Conservation (phyloP, 2,797 vertebrate genomes). For the Galago senegalensis region DNA sequence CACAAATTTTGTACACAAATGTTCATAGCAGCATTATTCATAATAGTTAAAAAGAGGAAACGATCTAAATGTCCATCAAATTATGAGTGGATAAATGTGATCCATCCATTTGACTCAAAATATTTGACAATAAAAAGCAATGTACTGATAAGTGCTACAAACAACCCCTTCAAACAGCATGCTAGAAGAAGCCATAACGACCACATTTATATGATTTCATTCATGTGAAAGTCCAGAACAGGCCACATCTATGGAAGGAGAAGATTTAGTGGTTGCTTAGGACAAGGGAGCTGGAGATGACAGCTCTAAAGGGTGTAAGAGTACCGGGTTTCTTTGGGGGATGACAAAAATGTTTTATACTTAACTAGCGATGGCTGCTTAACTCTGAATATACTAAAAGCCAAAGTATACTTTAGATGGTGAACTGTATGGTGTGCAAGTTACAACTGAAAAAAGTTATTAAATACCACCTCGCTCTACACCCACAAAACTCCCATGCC, state of each 20-base stretch:
- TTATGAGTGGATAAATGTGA: background rate
- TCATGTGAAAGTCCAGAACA: background rate
- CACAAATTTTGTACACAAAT: background rate
- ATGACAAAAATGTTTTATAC: background rate
- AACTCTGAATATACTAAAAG: background rate
- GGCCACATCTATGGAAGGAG: background rate
- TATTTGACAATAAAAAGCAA: background rate
- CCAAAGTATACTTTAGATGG: background rate
- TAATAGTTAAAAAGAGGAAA: background rate
- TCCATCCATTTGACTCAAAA: background rate
- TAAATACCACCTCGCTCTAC: background rate
- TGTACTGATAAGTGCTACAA: background rate
- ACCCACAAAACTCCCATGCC: too few relatives aligned
- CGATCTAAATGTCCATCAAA: background rate
- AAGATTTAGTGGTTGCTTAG: too few relatives aligned
- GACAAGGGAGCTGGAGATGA: background rate
- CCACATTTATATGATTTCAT: accelerated
- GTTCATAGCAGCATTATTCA: background rate
- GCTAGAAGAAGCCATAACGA: background rate
- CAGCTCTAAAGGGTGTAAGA: too few relatives aligned
- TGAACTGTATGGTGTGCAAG: background rate
- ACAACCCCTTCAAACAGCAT: background rate
- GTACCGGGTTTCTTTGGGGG: background rate
- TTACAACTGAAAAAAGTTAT: background rate
- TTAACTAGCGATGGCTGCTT: background rate